These are phyloP conservation scores for Willowsia nigromaculata DNA, from an alignment of 2,888 invertebrate genomes.

Conservation along the genomic window DNA sequence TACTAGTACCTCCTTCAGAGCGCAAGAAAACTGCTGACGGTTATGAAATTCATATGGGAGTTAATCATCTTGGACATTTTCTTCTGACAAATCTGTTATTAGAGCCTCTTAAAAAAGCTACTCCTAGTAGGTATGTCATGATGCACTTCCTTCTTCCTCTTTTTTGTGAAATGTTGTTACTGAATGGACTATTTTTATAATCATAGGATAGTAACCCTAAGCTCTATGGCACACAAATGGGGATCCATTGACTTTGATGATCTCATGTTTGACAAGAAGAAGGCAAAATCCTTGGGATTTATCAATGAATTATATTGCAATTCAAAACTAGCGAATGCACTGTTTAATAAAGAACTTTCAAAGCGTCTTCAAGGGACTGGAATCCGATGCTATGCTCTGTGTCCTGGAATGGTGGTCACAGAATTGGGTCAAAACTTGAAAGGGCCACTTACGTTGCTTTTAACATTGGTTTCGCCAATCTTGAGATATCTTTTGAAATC, in stretches of 20 bases:
- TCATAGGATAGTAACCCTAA: slow-evolving; percentile 80
- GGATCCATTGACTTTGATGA: slow-evolving; percentile 79
- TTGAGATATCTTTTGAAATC: slow-evolving; percentile 62
- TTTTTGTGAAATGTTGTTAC: background rate
- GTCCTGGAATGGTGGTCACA: slow-evolving; percentile 75
- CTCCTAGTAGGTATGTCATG: slow-evolving; percentile 66
- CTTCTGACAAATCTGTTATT: slow-evolving; percentile 74
- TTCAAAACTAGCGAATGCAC: slow-evolving; percentile 80
- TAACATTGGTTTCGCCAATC: slow-evolving; percentile 37
- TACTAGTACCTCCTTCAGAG: slow-evolving; percentile 55
- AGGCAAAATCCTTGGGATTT: background rate
- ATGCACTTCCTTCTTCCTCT: no score
- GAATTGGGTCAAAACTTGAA: slow-evolving; percentile 66
- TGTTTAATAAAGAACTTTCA: slow-evolving; percentile 80
- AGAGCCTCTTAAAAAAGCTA: slow-evolving; percentile 63
- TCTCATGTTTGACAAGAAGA: slow-evolving; percentile 77
- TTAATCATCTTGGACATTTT: slow-evolving; percentile 75
- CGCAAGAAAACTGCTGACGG: slow-evolving; percentile 73
- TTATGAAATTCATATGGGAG: slow-evolving; percentile 75
- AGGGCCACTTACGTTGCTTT: slow-evolving; percentile 46
- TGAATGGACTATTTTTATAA: slow-evolving; percentile 54
- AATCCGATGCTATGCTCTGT: slow-evolving; percentile 68
- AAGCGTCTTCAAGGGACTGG: slow-evolving; percentile 79
- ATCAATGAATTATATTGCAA: slow-evolving; percentile 79
- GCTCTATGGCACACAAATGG: slow-evolving; percentile 80